Evolutionary conservation across 92 coral and sea anemone species (phyloP), one percentile per base, ranked within the genome.

Genomic region (Paragorgia papillata): DNA sequence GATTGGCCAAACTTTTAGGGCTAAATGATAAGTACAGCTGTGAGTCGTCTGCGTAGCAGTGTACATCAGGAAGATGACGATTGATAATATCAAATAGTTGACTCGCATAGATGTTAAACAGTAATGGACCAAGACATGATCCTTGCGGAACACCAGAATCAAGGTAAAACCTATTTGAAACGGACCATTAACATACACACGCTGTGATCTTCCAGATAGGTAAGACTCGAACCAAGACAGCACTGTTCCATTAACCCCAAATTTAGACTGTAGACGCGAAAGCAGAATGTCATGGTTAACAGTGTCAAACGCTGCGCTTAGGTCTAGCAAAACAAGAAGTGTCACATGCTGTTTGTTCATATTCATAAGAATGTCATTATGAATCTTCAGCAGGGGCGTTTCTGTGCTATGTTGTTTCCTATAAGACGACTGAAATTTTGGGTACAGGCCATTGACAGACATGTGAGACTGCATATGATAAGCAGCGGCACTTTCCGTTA

Each of bases 221-320:
- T 85, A 85, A 49, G 86, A 81, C 69, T 33, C 73, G 29, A 85
- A 81, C 89, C 85, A 84, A 20, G 63, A 20, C 53, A 85, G 73
- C 35, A 66, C 85, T 49, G 27, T 71, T 44, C 61, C 85, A 24
- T 26, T 37, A 32, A 80, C 57, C 22, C 89, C 85, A 29, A 65
- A 22, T 44, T 67, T 48, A n/a, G 56, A n/a, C 30, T 46, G 30
- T 13, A 67, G 56, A 8, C 74, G 56, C 26, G 57, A 15, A 29
- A 80, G 63, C 46, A 80, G 73, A 13, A 56, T 85, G 80, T 44
- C 59, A 48, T 80, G 85, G 24, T 57, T 77, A 6, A 85, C 70
- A n/a, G 85, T 74, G 56, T 80, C 83, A 63, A 85, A 80, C 15
- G 82, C 89, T 30, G 74, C 69, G 9, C 74, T 43, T 0, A 39